Percentiles rank a stretch among this genome's conserved stretches.
Evolutionary conservation across 2,888 invertebrate genomes (phyloP).

Genomic region (Cordylochernes scorpioides): DNA sequence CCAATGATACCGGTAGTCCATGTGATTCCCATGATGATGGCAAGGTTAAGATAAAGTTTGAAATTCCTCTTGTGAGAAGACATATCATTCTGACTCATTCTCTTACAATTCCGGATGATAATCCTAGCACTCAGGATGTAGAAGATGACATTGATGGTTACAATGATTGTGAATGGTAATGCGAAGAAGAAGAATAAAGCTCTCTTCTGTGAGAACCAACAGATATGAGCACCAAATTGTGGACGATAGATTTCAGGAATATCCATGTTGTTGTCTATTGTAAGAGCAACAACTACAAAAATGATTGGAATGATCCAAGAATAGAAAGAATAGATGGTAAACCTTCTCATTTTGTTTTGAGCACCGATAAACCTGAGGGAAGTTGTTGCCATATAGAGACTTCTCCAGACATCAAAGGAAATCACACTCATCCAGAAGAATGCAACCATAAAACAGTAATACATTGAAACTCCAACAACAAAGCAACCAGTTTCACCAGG

Average conservation of each 20-base stretch:
- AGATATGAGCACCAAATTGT: constrained; percentile 22
- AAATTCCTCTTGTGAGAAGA: constrained; percentile 1
- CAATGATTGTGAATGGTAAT: constrained; percentile 23
- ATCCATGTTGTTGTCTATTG: constrained; percentile 16
- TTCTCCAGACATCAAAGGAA: constrained; percentile 21
- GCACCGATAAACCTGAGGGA: constrained; percentile 24
- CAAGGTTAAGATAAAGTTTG: constrained; percentile 23
- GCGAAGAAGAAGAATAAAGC: constrained; percentile 28
- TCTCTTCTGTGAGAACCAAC: constrained; percentile 27
- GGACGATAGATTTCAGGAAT: constrained; percentile 19
- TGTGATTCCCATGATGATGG: constrained; percentile 26
- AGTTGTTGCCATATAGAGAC: constrained; percentile 23
- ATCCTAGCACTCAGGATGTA: constrained; percentile 22
- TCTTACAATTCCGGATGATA: constrained; percentile 19
- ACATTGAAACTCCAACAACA: constrained; percentile 12
- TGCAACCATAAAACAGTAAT: constrained; percentile 5
- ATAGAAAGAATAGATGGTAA: constrained; percentile 23
- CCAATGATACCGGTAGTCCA: constrained; percentile 26
- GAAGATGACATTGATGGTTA: constrained; percentile 23
- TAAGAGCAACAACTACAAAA: constrained; percentile 20
- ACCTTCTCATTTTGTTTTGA: constrained; percentile 21
- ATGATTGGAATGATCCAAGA: constrained; percentile 24
- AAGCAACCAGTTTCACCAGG: constrained; percentile 8
- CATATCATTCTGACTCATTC: constrained; percentile 3
- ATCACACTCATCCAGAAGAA: constrained; percentile 11